Base-by-base conservation (phyloP, 2,797 vertebrate species). In the Anabacerthia variegaticeps region DNA sequence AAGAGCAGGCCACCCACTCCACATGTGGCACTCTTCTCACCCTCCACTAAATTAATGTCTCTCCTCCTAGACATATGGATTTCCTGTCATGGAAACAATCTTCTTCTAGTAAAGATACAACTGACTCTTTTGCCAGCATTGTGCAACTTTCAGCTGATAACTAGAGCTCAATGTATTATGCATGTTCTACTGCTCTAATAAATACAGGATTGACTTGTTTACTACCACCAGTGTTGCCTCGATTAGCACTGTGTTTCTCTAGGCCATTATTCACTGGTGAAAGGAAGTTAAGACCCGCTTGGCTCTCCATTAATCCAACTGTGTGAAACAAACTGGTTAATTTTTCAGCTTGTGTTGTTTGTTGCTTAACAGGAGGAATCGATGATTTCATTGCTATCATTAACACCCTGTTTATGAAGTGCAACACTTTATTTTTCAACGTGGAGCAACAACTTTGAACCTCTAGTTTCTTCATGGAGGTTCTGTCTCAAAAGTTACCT, bases 151-250 rank as follows among this genome's bases (percentile, higher is more conserved):
- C 89, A 93, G 75, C 88, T 96, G 84, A 88, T 93, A 97, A 97
- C 61, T 90, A 91, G 36, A 97, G 61, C 78, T 87, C 95, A 79
- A 95, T 96, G 95, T 93, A 96, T 97, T 97, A 97, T 95, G 91
- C 92, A 96, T 96, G 96, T 94, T 92, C 85, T 92, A 92, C 78
- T 91, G 93, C 93, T 95, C 93, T 96, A 97, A 97, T 96, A 97
- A 97, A 97, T 96, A 97, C 97, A 96, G 69, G 84, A 97, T 97
- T 97, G 95, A 92, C 88, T 97, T 97, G 92, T 97, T 98, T 98
- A 96, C 93, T 89, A 85, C 91, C 90, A 87, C 88, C 94, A 23
- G 48, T 56, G 65, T 94, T 74, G 66, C 81, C 93, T 97, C 58
- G 39, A 96, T 97, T 97, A 97, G 95, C 95, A 62, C 92, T 89